Conservation (phyloP, 1,140 invertebrate species). For the Ceratoteleas bidentatus region DNA sequence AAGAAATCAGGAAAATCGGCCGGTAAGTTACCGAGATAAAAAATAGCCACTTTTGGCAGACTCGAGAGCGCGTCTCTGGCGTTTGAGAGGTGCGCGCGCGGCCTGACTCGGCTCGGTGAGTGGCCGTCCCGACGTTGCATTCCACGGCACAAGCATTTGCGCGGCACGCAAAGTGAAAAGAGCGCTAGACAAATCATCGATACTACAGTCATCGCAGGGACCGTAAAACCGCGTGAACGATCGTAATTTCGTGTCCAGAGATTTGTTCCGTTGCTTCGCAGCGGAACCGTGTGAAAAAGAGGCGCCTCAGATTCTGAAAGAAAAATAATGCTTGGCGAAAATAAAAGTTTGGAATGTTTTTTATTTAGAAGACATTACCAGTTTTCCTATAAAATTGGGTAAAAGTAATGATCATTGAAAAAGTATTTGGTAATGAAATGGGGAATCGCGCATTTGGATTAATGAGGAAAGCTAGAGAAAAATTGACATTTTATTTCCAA, state of each 20-base stretch:
- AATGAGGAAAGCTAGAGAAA: too few relatives aligned
- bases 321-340: too few relatives aligned
- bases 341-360: too few relatives aligned
- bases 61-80: slow-evolving; percentile 3
- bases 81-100: slow-evolving; percentile 40
- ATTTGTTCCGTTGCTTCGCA: slow-evolving; percentile 21
- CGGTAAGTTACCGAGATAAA: slow-evolving; percentile 67
- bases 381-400: too few relatives aligned
- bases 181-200: slow-evolving; percentile 38
- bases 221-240: slow-evolving; percentile 30
- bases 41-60: slow-evolving; percentile 71
- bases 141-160: slow-evolving; percentile 45
- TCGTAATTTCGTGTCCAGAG: slow-evolving; percentile 18
- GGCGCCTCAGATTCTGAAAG: too few relatives aligned
- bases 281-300: slow-evolving; percentile 9
- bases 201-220: slow-evolving; percentile 22
- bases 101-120: slow-evolving; percentile 20
- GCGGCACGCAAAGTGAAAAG: slow-evolving; percentile 50
- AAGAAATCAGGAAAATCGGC: slow-evolving; percentile 66
- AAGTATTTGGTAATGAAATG: too few relatives aligned
- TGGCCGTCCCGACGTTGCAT: slow-evolving; percentile 42
- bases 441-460: too few relatives aligned
- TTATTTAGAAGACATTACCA: too few relatives aligned
- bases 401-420: too few relatives aligned
- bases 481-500: too few relatives aligned